Evolutionary conservation across 2,797 vertebrate genomes (phyloP).

Genomic region (Oceanodroma leucorhoa): DNA sequence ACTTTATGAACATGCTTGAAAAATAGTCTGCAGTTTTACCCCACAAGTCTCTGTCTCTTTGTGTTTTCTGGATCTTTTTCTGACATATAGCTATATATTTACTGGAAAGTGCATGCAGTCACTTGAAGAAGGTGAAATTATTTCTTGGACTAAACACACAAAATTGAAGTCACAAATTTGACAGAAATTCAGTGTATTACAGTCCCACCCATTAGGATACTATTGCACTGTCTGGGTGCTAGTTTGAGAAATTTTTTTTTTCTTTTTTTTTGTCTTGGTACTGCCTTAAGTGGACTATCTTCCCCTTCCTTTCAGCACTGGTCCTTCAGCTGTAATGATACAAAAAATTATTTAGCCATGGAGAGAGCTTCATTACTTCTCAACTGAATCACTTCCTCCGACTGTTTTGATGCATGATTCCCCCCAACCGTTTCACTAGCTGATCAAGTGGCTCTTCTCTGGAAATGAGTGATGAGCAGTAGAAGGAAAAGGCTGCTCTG

Average conservation of each 20-base stretch:
- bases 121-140: background rate
- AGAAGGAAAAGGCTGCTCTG: background rate
- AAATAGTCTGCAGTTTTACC: background rate
- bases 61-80: background rate
- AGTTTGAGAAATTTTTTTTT: background rate
- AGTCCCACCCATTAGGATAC: background rate
- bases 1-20: background rate
- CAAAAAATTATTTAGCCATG: background rate
- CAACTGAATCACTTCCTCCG: background rate
- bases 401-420: background rate
- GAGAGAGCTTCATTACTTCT: background rate
- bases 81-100: background rate
- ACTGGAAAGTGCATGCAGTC: background rate
- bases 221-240: background rate
- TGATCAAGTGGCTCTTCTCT: background rate
- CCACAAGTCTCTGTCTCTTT: background rate
- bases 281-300: background rate
- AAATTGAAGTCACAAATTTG: background rate
- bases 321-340: background rate
- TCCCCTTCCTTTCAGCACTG: background rate
- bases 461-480: background rate
- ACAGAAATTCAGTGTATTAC: background rate
- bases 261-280: background rate
- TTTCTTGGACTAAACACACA: background rate
- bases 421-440: accelerated